These are phyloP conservation scores for Coluber constrictor DNA, from an alignment of 2,797 vertebrate genomes.

Conservation along the genomic window DNA sequence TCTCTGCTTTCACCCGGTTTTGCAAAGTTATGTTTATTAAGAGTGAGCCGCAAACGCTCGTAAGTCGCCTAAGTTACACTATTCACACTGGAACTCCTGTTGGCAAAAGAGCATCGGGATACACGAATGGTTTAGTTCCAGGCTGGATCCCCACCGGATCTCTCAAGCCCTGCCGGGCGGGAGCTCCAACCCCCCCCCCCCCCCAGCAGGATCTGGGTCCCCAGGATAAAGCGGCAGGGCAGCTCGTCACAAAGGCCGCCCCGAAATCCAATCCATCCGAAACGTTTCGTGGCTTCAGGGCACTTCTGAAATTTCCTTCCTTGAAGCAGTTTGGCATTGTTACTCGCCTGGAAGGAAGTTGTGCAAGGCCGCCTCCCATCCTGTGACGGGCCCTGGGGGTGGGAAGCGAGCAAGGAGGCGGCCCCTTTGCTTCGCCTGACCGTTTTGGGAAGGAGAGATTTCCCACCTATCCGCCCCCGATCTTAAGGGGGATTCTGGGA, in stretches of 20 bases:
- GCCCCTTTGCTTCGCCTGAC: too few relatives aligned
- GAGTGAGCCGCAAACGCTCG: neutral
- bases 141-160: neutral
- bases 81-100: too few relatives aligned
- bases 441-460: neutral
- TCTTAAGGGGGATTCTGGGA: neutral
- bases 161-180: too few relatives aligned
- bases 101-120: too few relatives aligned
- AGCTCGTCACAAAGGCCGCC: neutral
- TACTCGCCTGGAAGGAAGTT: neutral
- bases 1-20: neutral
- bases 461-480: too few relatives aligned
- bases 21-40: neutral
- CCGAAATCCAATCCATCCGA: neutral
- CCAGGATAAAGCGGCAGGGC: neutral
- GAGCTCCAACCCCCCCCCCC: too few relatives aligned
- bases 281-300: rapidly evolving
- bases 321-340: neutral
- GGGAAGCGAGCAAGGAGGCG: too few relatives aligned
- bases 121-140: neutral
- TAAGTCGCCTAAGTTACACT: neutral
- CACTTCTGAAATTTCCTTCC: neutral
- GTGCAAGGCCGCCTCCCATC: neutral
- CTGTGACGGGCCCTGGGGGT: neutral
- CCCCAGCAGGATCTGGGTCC: too few relatives aligned